These are phyloP conservation scores for Lepidochrysops patricia DNA, from an alignment of 2,888 invertebrate genomes.

Conservation along the genomic window DNA sequence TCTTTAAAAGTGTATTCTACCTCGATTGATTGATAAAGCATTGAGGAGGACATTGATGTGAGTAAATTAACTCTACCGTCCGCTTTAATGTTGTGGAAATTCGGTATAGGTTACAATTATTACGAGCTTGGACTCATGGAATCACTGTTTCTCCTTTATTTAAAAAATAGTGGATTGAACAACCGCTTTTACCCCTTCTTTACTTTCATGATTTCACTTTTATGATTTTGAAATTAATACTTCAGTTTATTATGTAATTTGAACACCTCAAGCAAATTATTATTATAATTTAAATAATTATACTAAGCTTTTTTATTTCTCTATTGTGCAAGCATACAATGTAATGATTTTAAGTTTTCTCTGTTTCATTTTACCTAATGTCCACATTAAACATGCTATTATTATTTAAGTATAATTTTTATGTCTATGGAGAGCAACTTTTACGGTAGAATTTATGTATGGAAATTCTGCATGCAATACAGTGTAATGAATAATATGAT, in stretches of 20 bases:
- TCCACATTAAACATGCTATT: background rate
- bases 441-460: background rate
- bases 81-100: slow-evolving; percentile 1
- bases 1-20: background rate
- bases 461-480: background rate
- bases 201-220: background rate
- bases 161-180: background rate
- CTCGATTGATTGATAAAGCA: slow-evolving; percentile 5
- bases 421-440: background rate
- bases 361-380: background rate
- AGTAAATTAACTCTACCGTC: slow-evolving; percentile 1
- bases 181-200: slow-evolving; percentile 5
- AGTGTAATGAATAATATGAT: background rate
- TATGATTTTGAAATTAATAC: background rate
- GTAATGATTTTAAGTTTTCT: background rate
- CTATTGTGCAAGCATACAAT: background rate
- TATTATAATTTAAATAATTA: background rate
- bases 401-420: background rate
- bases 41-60: slow-evolving; percentile 4
- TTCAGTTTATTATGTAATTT: background rate
- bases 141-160: slow-evolving; percentile 4
- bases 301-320: background rate
- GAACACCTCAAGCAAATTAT: background rate
- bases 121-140: slow-evolving; percentile 12
- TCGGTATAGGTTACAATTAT: background rate